Conservation (phyloP, 2,888 invertebrate species). For the Acheta domesticus region DNA sequence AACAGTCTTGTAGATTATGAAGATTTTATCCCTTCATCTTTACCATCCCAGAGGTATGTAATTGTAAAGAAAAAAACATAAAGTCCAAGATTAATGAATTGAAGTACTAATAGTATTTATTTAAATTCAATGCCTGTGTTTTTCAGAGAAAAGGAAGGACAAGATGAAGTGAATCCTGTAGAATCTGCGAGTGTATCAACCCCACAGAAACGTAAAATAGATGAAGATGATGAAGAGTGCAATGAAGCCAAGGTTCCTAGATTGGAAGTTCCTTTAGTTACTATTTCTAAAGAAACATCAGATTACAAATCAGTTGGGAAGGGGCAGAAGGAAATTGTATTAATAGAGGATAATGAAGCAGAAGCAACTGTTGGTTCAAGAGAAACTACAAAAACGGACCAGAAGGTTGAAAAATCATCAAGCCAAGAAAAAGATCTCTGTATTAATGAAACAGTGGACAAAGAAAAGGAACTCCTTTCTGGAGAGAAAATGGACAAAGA, state of each 20-base stretch:
- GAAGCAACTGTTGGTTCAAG: too few species aligned
- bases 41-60: neutral
- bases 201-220: neutral
- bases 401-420: too few species aligned
- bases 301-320: too few species aligned
- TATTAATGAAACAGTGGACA: too few species aligned
- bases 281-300: neutral
- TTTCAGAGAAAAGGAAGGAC: neutral
- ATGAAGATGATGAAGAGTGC: neutral
- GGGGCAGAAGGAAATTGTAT: too few species aligned
- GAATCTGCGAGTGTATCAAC: neutral
- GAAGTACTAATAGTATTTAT: too few species aligned
- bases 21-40: constrained; percentile 3
- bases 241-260: neutral
- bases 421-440: too few species aligned
- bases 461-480: too few species aligned
- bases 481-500: too few species aligned
- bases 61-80: neutral
- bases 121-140: neutral
- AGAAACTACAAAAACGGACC: too few species aligned
- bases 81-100: too few species aligned
- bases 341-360: too few species aligned
- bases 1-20: neutral
- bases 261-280: neutral
- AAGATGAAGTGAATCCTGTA: neutral